These are phyloP conservation scores for Aegotheles bennettii DNA, from an alignment of 2,113 vertebrate genomes.

Conservation along the genomic window DNA sequence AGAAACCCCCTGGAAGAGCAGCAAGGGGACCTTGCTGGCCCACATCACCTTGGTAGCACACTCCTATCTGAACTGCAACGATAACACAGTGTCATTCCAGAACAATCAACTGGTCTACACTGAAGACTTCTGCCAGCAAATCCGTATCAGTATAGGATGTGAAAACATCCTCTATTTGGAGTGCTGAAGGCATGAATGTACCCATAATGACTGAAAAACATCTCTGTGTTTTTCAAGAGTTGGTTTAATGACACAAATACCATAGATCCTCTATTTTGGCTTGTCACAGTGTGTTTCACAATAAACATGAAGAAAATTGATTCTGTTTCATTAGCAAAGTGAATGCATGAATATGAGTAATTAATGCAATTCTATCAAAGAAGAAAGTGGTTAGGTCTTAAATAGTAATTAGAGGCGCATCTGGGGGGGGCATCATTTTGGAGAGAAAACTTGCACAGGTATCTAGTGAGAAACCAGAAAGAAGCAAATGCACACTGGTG, in stretches of 20 bases:
- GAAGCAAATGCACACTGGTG: background rate
- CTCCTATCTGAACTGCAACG: background rate
- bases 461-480: background rate
- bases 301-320: background rate
- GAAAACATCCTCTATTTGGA: background rate
- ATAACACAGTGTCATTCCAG: background rate
- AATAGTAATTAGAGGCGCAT: background rate
- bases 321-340: background rate
- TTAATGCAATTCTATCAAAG: background rate
- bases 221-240: background rate
- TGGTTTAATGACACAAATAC: background rate
- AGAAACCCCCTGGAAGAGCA: background rate
- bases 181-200: background rate
- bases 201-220: background rate
- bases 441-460: background rate
- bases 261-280: background rate
- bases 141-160: too few relatives aligned
- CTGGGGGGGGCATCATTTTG: background rate
- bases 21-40: background rate
- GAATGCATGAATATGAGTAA: background rate
- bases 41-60: background rate
- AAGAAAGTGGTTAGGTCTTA: background rate
- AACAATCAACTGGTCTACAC: background rate
- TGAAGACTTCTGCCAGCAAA: background rate
- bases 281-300: background rate